Base-by-base conservation (phyloP, 2,113 vertebrate species). In the Acanthochromis polyacanthus region DNA sequence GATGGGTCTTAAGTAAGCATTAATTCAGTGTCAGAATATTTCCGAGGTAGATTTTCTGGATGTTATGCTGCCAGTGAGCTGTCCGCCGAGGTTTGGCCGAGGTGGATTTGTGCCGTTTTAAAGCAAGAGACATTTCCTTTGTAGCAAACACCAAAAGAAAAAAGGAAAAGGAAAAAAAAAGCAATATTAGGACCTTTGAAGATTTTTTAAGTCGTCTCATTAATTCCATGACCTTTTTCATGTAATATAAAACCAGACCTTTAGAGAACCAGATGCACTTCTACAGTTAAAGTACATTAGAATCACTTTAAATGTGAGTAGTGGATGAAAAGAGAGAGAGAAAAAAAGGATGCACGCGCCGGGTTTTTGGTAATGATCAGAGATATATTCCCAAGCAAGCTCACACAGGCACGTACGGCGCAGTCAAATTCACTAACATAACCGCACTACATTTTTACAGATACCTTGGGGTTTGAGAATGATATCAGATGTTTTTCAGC, bases 1-100 rank as follows among this genome's bases (percentile, higher is more conserved):
- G 68, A 73, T 65, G 64, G n/a, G 4, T 75, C 73, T 84, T 85
- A 83, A 90, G 69, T 64, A 70, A 78, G 81, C 75, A 84, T 88
- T 88, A 78, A 77, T 88, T 83, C 65, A 38, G 36, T 22, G 25
- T 80, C 58, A 32, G 61, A 28, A 65, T 82, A 38, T 81, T 82
- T 72, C 32, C 22, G 22, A 76, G 46, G 60, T 40, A 57, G 74
- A 87, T 80, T 68, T 52, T 28, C 16, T 25, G 46, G n/a, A 55
- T 67, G 74, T 71, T 53, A 3, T 30, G 11, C 67, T 46, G 2
- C 11, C 15, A 55, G 38, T 0, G 16, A 77, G 43, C 60, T 22
- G 23, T 66, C 53, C 28, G 3, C 22, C 12, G 17, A 65, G 50
- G 19, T 30, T 51, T 71, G 69, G 62, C 73, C 45, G 66, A 17